phyloP scores from a whole-genome alignment of 2,113 vertebrate species.

The Numenius arquata region DNA sequence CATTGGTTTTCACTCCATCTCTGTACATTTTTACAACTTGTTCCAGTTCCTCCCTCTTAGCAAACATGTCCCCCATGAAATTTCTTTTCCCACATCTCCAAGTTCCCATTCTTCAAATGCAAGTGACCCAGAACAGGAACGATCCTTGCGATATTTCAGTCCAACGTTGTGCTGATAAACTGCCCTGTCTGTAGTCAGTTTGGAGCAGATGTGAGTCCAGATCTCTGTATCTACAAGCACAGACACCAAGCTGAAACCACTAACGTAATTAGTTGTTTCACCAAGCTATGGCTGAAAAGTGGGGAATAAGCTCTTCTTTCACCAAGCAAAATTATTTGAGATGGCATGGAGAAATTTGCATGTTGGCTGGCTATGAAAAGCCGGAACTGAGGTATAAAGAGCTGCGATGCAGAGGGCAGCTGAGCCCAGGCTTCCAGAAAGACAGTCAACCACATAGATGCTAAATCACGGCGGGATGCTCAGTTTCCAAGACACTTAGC shows the following conservation, averaged over 20 bases:
- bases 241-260: background rate
- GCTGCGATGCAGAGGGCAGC: background rate
- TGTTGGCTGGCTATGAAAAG: background rate
- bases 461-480: background rate
- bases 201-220: background rate
- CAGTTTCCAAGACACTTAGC: background rate
- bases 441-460: background rate
- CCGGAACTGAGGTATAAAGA: background rate
- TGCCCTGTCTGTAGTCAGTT: background rate
- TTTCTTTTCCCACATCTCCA: background rate
- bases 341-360: background rate
- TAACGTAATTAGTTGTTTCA: background rate
- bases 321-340: background rate
- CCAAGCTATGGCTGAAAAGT: background rate
- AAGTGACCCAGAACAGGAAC: background rate
- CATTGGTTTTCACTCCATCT: background rate
- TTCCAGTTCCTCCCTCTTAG: background rate
- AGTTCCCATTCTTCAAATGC: background rate
- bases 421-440: background rate
- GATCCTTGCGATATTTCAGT: background rate
- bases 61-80: background rate
- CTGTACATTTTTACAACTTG: background rate
- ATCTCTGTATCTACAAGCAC: background rate
- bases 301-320: background rate
- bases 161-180: background rate